Conservation (phyloP, 2,113 vertebrate genomes). For the Bolborhynchus lineola region DNA sequence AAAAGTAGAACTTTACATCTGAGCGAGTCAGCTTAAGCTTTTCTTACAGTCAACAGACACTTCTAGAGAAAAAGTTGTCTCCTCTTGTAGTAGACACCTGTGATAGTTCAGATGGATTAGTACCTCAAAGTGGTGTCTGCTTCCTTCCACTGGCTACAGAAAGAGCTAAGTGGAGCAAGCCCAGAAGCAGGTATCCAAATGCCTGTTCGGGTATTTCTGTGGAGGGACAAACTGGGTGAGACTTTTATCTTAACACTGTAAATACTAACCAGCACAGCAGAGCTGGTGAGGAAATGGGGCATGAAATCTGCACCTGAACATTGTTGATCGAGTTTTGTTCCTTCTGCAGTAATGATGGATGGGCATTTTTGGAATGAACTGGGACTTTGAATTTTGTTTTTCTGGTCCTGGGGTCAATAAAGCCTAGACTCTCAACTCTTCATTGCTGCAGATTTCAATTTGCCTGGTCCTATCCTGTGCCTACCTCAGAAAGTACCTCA, state of each 20-base stretch:
- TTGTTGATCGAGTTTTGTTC: not conserved
- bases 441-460: not conserved
- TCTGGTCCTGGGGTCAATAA: not conserved
- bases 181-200: not conserved
- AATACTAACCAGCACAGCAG: not conserved
- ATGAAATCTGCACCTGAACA: not conserved
- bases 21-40: not conserved
- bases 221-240: not conserved
- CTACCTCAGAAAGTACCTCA: not conserved
- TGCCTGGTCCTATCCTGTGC: not conserved
- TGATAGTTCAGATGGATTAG: not conserved
- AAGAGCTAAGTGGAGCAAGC: not conserved
- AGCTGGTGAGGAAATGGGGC: not conserved
- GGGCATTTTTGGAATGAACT: not conserved
- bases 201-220: not conserved
- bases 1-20: not conserved
- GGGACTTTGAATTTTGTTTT: rapidly evolving
- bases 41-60: not conserved
- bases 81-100: not conserved
- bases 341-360: not conserved
- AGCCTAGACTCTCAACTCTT: not conserved
- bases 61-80: not conserved
- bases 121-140: not conserved
- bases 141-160: not conserved
- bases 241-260: not conserved